These are phyloP conservation scores for Eurystomus glaucurus DNA, from an alignment of 2,797 vertebrate species.

Conservation along the genomic window DNA sequence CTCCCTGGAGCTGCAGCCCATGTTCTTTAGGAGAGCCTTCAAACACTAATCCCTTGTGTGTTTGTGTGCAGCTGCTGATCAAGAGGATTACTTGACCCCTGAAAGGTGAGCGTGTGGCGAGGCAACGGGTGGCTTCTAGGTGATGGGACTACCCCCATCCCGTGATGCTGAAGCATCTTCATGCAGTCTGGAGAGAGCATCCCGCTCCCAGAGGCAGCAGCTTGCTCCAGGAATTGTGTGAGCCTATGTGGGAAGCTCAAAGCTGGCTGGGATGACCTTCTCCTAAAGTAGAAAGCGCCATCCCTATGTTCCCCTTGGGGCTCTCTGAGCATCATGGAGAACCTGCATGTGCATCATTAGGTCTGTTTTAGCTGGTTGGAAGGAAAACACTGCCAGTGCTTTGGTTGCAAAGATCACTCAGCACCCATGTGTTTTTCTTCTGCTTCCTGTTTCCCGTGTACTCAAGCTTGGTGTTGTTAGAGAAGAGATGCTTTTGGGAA, in stretches of 20 bases:
- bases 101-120: constrained; percentile 63
- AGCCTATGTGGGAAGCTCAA: not conserved
- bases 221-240: not conserved
- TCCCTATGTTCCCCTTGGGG: not conserved
- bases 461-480: not conserved
- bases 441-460: not conserved
- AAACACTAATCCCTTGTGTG: not conserved
- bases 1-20: fast-evolving
- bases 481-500: not conserved
- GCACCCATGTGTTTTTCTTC: fast-evolving
- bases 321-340: not conserved
- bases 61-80: constrained; percentile 68
- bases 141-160: fast-evolving
- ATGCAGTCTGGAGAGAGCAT: not conserved
- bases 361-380: not conserved
- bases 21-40: not conserved
- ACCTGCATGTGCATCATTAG: fast-evolving
- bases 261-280: not conserved
- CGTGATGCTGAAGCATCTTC: fast-evolving
- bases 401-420: not conserved
- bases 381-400: not conserved
- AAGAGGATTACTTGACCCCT: constrained; percentile 41
- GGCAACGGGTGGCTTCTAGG: fast-evolving
- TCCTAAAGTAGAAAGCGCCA: not conserved
- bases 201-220: not conserved